Evolutionary conservation across 2,113 vertebrate genomes (phyloP).

Genomic region (Lasiurus borealis): DNA sequence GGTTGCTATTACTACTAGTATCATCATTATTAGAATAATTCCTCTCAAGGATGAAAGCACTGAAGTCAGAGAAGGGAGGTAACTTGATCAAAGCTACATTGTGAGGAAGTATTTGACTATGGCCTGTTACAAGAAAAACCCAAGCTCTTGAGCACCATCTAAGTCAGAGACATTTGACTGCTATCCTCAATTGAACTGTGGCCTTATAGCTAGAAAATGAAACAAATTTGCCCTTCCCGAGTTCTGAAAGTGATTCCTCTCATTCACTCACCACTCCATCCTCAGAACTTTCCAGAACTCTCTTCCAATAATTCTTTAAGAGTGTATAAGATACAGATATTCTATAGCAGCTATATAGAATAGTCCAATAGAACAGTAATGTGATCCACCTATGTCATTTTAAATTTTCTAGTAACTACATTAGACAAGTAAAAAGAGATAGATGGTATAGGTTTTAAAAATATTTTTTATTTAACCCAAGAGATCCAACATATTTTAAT

Average conservation of each 20-base stretch:
- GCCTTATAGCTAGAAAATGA: slow-evolving; percentile 57
- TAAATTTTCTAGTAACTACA: background rate
- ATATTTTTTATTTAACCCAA: background rate
- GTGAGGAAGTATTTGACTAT: background rate
- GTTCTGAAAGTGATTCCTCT: slow-evolving; percentile 28
- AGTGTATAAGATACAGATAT: background rate
- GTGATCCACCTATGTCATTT: background rate
- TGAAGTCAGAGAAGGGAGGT: background rate
- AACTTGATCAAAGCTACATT: background rate
- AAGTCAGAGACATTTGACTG: slow-evolving; percentile 43
- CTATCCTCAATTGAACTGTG: slow-evolving; percentile 70
- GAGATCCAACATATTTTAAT: background rate
- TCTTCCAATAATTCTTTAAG: background rate
- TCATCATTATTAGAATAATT: background rate
- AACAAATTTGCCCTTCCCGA: slow-evolving; percentile 39
- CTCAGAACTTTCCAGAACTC: background rate
- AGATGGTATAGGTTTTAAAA: background rate
- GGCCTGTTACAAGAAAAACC: background rate
- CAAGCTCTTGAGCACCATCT: background rate
- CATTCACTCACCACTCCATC: background rate
- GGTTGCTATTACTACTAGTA: background rate
- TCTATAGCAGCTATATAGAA: background rate
- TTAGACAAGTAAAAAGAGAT: background rate
- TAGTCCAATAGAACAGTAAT: background rate
- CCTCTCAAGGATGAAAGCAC: background rate